Evolutionary conservation across 37 sponge, comb jelly and placozoan species (phyloP).

Genomic region (Corticium candelabrum): DNA sequence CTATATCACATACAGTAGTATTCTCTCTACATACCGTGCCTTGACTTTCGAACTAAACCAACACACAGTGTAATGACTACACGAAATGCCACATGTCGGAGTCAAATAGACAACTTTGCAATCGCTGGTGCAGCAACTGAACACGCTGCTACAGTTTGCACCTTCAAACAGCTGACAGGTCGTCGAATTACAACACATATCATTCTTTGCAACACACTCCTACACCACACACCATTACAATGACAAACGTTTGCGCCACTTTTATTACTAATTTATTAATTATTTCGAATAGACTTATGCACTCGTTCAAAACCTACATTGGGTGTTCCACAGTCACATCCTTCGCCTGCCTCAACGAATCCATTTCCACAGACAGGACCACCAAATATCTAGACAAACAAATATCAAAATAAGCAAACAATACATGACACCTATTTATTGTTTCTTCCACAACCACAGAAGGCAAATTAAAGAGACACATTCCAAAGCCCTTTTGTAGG

Average conservation of each 20-base stretch:
- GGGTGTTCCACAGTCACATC: constrained; percentile 21
- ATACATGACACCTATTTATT: no score
- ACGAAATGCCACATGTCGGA: background rate
- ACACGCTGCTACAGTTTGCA: constrained; percentile 17
- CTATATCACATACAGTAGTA: constrained; percentile 16
- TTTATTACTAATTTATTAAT: no score
- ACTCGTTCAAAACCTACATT: background rate
- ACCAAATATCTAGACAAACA: background rate
- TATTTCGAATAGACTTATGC: no score
- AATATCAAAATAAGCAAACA: no score
- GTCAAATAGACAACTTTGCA: constrained; percentile 5
- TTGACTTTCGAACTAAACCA: constrained; percentile 8
- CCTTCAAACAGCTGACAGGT: constrained; percentile 6
- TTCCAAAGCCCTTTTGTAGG: no score
- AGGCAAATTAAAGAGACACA: no score
- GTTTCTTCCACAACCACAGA: no score
- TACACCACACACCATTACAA: no score
- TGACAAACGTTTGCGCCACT: no score
- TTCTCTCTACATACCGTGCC: background rate
- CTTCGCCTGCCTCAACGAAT: constrained; percentile 25
- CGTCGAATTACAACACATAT: constrained; percentile 18
- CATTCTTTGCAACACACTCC: constrained; percentile 9
- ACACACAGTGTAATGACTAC: background rate
- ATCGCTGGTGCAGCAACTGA: constrained; percentile 15
- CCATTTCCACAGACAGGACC: constrained; percentile 32